Conservation (phyloP, 2,888 invertebrate genomes). For the Seira ritae region DNA sequence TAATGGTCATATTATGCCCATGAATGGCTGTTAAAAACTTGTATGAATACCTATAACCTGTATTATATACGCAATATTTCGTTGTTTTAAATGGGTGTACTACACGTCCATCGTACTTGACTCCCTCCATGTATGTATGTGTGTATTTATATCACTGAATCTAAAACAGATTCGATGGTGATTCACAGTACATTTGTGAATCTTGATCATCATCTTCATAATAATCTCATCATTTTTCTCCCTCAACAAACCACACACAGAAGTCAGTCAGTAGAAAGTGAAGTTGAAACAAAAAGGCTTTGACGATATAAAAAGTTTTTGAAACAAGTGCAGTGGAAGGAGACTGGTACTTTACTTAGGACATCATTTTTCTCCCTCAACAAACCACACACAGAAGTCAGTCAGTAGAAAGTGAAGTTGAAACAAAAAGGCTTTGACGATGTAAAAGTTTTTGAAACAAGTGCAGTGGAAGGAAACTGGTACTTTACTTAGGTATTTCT, state of each 20-base stretch:
- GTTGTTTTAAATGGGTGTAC: neutral
- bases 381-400: no score
- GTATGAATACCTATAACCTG: conserved; percentile 28
- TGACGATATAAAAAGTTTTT: neutral
- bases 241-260: neutral
- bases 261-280: neutral
- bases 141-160: neutral
- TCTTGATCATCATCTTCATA: conserved; percentile 52
- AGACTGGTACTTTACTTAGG: neutral
- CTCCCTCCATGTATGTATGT: no score
- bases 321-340: neutral
- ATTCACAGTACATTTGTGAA: conserved; percentile 57
- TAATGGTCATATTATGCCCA: conserved; percentile 59
- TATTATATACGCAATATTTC: neutral
- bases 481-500: neutral
- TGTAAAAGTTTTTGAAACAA: no score
- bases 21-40: conserved; percentile 55
- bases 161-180: conserved; percentile 35
- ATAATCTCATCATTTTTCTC: conserved; percentile 21
- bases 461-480: neutral
- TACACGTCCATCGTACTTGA: neutral
- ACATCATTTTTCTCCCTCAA: no score
- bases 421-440: no score
- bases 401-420: no score
- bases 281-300: neutral